phyloP scores from a whole-genome alignment of 2,888 invertebrate species.

The Siphonodentalium dalli region DNA sequence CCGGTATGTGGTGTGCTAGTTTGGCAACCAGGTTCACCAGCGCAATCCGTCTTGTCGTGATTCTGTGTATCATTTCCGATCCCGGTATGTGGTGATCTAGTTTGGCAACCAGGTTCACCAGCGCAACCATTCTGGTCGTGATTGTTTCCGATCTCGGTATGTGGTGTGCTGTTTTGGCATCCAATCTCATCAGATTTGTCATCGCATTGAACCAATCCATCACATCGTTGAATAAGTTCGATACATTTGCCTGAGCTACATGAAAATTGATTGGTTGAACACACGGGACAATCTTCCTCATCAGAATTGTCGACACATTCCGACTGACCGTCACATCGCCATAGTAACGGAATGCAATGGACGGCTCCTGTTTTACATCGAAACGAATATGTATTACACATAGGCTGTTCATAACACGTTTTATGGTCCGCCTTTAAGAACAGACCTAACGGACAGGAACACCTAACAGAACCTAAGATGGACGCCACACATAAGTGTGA shows the following conservation, averaged over 20 bases:
- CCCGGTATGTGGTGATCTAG: too few species aligned
- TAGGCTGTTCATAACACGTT: constrained; percentile 69
- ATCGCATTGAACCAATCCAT: constrained; percentile 39
- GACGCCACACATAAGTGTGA: constrained; percentile 89
- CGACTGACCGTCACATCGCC: constrained; percentile 90
- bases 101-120: too few species aligned
- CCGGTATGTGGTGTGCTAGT: too few species aligned
- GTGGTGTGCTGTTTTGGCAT: too few species aligned
- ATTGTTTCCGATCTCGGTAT: too few species aligned
- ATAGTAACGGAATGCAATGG: constrained; percentile 89
- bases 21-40: too few species aligned
- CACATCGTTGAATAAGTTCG: constrained; percentile 65
- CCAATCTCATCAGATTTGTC: constrained; percentile 41
- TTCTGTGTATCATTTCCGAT: too few species aligned
- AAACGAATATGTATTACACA: constrained; percentile 73
- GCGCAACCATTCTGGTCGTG: too few species aligned
- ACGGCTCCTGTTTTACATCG: constrained; percentile 88
- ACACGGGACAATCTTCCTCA: constrained; percentile 55
- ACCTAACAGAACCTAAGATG: constrained; percentile 64
- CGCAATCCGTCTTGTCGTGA: too few species aligned
- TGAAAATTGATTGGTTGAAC: constrained; percentile 45
- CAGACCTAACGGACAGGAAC: constrained; percentile 81
- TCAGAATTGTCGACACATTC: constrained; percentile 64
- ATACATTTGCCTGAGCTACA: constrained; percentile 53
- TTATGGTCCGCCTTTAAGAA: constrained; percentile 68